Percentiles rank a stretch among this genome's conserved stretches.
phyloP scores from a whole-genome alignment of 1,140 invertebrate species.

The Leucophenga varia region DNA sequence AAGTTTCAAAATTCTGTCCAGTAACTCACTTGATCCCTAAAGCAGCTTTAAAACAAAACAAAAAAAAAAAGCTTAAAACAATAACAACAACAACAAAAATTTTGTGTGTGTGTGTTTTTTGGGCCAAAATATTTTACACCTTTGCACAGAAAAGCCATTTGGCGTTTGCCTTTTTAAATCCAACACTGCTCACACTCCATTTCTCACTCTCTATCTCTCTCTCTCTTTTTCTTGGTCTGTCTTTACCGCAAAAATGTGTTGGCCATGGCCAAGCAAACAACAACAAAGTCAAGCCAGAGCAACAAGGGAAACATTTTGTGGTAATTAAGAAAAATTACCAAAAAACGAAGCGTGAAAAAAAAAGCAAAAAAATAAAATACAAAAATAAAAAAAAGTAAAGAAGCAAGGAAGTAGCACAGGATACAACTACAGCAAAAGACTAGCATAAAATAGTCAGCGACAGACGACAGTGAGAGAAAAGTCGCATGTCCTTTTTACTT shows the following conservation, averaged over 20 bases:
- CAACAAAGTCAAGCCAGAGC: slow-evolving; percentile 7
- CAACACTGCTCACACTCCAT: too few relatives aligned
- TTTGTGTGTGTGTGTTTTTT: slow-evolving; percentile 22
- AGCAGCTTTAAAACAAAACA: too few relatives aligned
- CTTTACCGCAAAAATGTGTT: slow-evolving; percentile 15
- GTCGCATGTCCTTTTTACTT: too few relatives aligned
- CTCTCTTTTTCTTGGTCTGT: slow-evolving; percentile 26
- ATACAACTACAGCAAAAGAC: slow-evolving; percentile 14
- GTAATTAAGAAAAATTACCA: slow-evolving; percentile 54
- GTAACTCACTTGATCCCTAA: too few relatives aligned
- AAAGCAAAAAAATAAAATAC: slow-evolving; percentile 9
- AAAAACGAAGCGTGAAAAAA: slow-evolving; percentile 3
- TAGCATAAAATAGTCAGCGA: slow-evolving; percentile 37
- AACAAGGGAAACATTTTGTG: slow-evolving; percentile 51
- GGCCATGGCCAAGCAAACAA: slow-evolving; percentile 21
- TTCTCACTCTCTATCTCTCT: too few relatives aligned
- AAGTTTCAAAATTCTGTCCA: too few relatives aligned
- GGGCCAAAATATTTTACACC: slow-evolving; percentile 46
- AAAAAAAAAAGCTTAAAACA: too few relatives aligned
- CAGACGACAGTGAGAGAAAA: background rate
- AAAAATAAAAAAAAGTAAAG: slow-evolving; percentile 16
- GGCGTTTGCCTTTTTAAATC: slow-evolving; percentile 21
- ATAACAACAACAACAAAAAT: slow-evolving; percentile 27
- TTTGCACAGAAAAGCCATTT: slow-evolving; percentile 35
- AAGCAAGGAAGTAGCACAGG: slow-evolving; percentile 5